Base-by-base conservation (phyloP, 2,797 vertebrate species). In the Rhinella marina region DNA sequence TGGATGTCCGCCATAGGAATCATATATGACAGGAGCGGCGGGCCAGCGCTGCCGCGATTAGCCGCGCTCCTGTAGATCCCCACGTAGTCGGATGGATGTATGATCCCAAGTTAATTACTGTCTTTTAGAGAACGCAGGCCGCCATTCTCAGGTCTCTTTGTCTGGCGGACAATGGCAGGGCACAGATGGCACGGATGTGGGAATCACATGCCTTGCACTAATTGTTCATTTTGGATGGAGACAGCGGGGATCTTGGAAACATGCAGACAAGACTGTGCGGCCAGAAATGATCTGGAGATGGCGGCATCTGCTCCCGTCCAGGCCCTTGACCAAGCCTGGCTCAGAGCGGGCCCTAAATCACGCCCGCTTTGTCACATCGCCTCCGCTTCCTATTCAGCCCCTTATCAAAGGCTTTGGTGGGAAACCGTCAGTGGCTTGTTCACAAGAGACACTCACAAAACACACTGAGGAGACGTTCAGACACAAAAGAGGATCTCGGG, bases 131-230 rank as follows among this genome's bases (percentile, higher is more conserved):
- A 89, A 70, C 0, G 0, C 23, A 88, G 82, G 70, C 80, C 21
- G 80, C 27, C 82, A 83, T 85, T 72, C 85, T 25, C 57, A 27
- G 87, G 88, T 21, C 88, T 88, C 91, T 92, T 93, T 93, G 92
- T 92, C 88, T 66, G 0, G 27, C 25, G 29, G 76, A 89, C 88
- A 80, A 92, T 90, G 88, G 0, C 80, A 64, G 86, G 0, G 90
- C 91, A 87, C 93, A 91, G 92, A 93, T 91, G 93, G 91, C 91
- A 87, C 8, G 8, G 88, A 88, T 81, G 89, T 76, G 87, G 7
- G 90, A 90, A 84, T 91, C 88, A 81, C 89, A 77, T 68, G 0
- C 12, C 56, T 66, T n/a, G 25, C 82, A 0, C 50, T 14, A 19
- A 87, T 87, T 79, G 92, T 61, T 81, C 21, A 0, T 23, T 76